Conservation (phyloP, 64 coral and sea anemone species). For the Platygyra sinensis region DNA sequence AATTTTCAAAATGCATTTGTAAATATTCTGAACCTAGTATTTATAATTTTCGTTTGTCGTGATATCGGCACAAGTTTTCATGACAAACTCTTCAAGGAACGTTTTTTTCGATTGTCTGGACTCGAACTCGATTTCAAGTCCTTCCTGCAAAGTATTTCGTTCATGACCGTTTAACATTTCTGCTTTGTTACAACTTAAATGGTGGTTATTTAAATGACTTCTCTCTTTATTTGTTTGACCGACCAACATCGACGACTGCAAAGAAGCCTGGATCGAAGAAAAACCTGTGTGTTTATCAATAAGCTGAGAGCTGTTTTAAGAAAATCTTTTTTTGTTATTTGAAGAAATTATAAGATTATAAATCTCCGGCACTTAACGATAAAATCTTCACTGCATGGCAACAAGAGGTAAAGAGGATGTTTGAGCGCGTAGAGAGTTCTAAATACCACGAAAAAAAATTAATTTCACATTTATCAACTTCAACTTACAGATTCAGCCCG, state of each 20-base stretch:
- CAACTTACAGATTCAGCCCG: neutral
- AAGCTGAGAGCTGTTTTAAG: neutral
- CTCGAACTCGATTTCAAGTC: no score
- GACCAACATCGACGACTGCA: no score
- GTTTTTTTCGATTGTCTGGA: no score
- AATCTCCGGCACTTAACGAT: neutral
- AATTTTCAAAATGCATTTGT: constrained; percentile 7
- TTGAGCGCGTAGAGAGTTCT: neutral
- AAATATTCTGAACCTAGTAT: neutral
- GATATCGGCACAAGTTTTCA: neutral
- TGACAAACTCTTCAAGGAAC: neutral
- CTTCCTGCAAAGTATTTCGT: no score
- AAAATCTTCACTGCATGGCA: neutral
- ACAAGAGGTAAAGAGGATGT: neutral
- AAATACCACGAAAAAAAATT: neutral
- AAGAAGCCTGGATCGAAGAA: no score
- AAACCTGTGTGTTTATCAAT: neutral
- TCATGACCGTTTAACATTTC: no score
- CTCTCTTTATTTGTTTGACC: no score
- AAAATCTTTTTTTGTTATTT: neutral
- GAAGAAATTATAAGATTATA: neutral
- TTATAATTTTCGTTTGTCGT: neutral
- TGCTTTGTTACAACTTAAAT: no score
- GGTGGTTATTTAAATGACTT: no score
- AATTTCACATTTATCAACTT: neutral